phyloP scores from a whole-genome alignment of 35 echinoderm and acorn worm species.

The Lytechinus variegatus region DNA sequence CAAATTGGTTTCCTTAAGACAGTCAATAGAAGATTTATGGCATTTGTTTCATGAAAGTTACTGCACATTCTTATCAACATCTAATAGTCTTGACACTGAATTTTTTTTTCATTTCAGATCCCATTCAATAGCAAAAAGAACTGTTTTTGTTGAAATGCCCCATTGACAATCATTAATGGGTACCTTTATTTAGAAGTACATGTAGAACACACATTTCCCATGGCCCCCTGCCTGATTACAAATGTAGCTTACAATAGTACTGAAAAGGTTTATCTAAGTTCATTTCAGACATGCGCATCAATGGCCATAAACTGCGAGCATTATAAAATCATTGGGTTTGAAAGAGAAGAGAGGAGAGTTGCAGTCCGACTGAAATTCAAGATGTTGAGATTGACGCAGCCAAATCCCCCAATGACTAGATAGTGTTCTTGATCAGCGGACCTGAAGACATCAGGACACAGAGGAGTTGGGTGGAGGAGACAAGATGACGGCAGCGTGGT shows the following conservation, averaged over 20 bases:
- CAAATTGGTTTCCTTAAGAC: not conserved
- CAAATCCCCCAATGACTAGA: constrained; percentile 7
- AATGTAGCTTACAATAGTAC: not conserved
- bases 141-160: too few species aligned
- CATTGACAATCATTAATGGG: too few species aligned
- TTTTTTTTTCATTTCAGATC: not conserved
- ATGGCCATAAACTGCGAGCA: not conserved
- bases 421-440: constrained; percentile 1
- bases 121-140: too few species aligned
- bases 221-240: not conserved
- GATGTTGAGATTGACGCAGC: constrained; percentile 9
- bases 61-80: not conserved
- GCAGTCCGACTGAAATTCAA: not conserved
- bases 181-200: not conserved
- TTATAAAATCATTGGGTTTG: constrained; percentile 1
- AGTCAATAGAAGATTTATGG: not conserved
- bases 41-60: not conserved
- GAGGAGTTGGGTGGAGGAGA: not conserved
- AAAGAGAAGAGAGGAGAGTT: not conserved
- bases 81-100: not conserved
- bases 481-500: not conserved
- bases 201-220: not conserved
- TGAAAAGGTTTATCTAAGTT: not conserved
- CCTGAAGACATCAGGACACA: not conserved
- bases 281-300: not conserved